These are phyloP conservation scores for Spongilla lacustris DNA, from an alignment of 37 sponge, comb jelly and placozoan genomes.

Conservation along the genomic window DNA sequence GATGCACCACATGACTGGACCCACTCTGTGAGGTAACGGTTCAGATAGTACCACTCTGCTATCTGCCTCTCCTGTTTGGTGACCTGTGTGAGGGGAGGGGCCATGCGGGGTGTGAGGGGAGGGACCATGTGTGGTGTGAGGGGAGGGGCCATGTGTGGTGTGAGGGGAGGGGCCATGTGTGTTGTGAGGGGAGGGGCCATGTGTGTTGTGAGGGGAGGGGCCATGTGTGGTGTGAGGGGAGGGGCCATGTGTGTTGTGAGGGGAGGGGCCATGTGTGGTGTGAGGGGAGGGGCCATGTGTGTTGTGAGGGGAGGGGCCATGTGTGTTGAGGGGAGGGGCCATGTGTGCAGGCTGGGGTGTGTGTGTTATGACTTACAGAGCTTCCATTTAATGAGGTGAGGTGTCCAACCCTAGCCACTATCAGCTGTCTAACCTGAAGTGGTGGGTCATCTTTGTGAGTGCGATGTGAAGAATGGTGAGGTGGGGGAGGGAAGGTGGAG, in stretches of 20 bases:
- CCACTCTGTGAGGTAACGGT: background rate
- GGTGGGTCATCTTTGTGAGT: conserved; percentile 31
- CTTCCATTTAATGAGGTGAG: conserved; percentile 72
- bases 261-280: no score
- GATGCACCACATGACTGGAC: background rate
- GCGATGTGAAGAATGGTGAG: background rate
- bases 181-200: background rate
- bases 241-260: no score
- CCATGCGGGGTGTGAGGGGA: background rate
- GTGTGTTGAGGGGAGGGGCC: no score
- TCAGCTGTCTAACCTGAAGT: conserved; percentile 58
- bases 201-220: no score
- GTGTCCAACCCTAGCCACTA: conserved; percentile 60
- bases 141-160: background rate
- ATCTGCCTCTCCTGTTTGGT: conserved; percentile 56
- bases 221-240: no score
- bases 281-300: no score
- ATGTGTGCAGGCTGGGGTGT: background rate
- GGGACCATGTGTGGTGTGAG: background rate
- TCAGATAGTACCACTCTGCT: conserved; percentile 81
- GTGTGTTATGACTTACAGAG: conserved; percentile 33
- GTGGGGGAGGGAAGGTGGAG: background rate
- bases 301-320: no score
- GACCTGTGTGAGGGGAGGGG: conserved; percentile 1
- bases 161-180: background rate